Base-by-base conservation (phyloP, 1,140 invertebrate genomes). In the Drosophila trapezifrons region DNA sequence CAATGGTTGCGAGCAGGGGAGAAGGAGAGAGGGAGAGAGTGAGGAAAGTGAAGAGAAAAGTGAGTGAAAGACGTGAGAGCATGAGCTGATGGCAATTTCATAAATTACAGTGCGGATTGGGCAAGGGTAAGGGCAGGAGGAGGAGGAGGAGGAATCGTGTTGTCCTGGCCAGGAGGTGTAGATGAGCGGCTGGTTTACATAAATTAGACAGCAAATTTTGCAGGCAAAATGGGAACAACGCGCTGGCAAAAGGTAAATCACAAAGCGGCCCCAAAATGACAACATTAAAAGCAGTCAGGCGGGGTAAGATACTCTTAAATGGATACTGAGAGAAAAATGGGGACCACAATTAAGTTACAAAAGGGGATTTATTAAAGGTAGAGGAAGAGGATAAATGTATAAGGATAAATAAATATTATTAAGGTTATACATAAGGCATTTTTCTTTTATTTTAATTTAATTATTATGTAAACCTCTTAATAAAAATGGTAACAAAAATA, bases 151-250 rank as follows among this genome's bases (percentile, higher is more conserved):
- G n/a, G n/a, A n/a, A n/a, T n/a, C 18, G 0, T 20, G 20, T 8
- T 15, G 7, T 32, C 17, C 27, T 4, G 47, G 17, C 17, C 20
- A 55, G 38, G 27, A 25, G 46, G 57, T 45, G 32, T 40, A 58
- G 52, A 38, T 55, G 76, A 78, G 49, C 38, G 43, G 17, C 49
- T 20, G 52, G 45, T 47, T 74, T 63, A 81, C 69, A 62, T 66
- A 89, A 87, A 87, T 83, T 85, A 86, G 82, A 85, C 82, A 85
- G 78, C 82, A 86, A 85, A 85, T 81, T 78, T 82, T 59, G 73
- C 80, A 71, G 78, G 78, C 54, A 64, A 86, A 89, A 89, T 78
- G 63, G 64, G 59, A 75, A 55, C 72, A 78, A 67, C 67, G 72
- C 56, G 46, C 84, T 76, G 65, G 55, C 35, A 59, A 73, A 55